These are phyloP conservation scores for Synanthedon tipuliformis DNA, from an alignment of 2,888 invertebrate genomes.

Conservation along the genomic window DNA sequence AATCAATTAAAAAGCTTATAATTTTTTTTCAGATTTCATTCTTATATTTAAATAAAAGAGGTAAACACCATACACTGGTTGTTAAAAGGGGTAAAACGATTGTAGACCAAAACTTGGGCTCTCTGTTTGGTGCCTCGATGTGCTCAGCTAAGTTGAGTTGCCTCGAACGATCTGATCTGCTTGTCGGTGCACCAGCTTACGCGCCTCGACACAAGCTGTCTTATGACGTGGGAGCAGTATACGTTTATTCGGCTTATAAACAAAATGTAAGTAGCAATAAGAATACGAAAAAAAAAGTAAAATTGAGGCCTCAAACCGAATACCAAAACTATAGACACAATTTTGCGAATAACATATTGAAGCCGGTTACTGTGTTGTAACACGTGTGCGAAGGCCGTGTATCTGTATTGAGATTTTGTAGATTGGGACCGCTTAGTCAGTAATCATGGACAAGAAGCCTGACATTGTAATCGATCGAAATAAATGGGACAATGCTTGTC, in stretches of 20 bases:
- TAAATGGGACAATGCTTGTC: too few relatives aligned
- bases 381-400: too few relatives aligned
- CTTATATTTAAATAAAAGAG: conserved; percentile 4
- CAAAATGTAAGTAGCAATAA: conserved; percentile 6
- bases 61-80: background rate
- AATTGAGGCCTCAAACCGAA: too few relatives aligned
- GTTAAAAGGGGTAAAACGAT: background rate
- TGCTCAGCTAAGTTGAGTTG: conserved; percentile 48
- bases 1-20: background rate
- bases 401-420: too few relatives aligned
- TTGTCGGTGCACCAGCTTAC: conserved; percentile 72
- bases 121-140: conserved; percentile 72
- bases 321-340: too few relatives aligned
- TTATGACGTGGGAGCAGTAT: conserved; percentile 68
- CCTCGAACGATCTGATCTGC: conserved; percentile 57
- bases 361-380: too few relatives aligned
- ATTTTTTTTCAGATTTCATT: conserved; percentile 16
- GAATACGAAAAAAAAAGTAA: too few relatives aligned
- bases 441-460: too few relatives aligned
- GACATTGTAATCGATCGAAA: too few relatives aligned
- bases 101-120: conserved; percentile 39
- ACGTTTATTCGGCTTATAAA: conserved; percentile 38
- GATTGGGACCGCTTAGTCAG: too few relatives aligned
- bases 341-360: too few relatives aligned
- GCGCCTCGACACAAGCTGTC: conserved; percentile 7